Conservation (phyloP, 2,113 vertebrate species). For the Gymnogyps californianus region DNA sequence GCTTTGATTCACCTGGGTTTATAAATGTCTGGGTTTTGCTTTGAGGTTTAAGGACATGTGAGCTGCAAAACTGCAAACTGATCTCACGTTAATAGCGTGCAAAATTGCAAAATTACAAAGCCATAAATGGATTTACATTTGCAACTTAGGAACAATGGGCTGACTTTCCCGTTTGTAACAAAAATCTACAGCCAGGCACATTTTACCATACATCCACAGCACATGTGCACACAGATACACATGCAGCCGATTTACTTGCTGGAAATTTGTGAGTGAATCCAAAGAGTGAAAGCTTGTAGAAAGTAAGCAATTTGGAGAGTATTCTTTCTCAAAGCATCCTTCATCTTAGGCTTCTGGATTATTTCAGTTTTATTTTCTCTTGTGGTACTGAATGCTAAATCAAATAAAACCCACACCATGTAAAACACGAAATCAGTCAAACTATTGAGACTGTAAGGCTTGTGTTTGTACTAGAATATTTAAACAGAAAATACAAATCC, state of each 20-base stretch:
- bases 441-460: neutral
- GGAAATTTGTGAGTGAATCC: slow-evolving; percentile 1
- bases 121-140: slow-evolving; percentile 40
- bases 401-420: neutral
- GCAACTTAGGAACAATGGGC: slow-evolving; percentile 13
- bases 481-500: neutral
- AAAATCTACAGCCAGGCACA: neutral
- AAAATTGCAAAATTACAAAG: slow-evolving; percentile 51
- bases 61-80: slow-evolving; percentile 36
- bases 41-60: slow-evolving; percentile 22
- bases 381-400: slow-evolving; percentile 28
- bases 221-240: neutral
- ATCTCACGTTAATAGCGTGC: neutral
- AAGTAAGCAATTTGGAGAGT: slow-evolving; percentile 12
- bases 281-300: slow-evolving; percentile 7
- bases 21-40: slow-evolving; percentile 45
- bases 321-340: slow-evolving; percentile 7
- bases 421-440: slow-evolving; percentile 22
- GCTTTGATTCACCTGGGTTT: slow-evolving; percentile 53
- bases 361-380: slow-evolving; percentile 34
- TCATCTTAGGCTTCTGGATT: slow-evolving; percentile 30
- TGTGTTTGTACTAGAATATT: neutral
- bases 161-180: neutral
- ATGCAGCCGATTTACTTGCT: neutral
- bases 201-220: neutral